Evolutionary conservation across 2,888 invertebrate genomes (phyloP), one percentile per base, ranked within the genome.

Genomic region (Coleophora flavipennella): DNA sequence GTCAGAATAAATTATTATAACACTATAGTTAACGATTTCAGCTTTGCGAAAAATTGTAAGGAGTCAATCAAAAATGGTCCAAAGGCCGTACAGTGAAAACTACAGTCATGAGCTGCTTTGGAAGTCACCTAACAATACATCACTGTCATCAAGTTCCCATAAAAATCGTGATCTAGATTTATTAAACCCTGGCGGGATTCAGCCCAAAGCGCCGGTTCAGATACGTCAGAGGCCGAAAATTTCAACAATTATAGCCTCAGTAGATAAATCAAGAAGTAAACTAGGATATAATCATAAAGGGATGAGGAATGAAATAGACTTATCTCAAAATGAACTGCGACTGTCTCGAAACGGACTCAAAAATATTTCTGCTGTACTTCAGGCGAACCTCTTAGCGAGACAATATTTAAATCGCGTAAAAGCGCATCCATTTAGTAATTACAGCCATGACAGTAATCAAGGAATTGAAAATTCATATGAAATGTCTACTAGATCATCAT

Each of bases 1-100:
- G n/a, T n/a, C n/a, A n/a, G n/a, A n/a, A n/a, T n/a, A n/a, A n/a
- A n/a, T n/a, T n/a, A n/a, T n/a, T n/a, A n/a, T n/a, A n/a, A n/a
- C n/a, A n/a, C n/a, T 20, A 3, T 20, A 4, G 20, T 4, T 20
- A 6, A 20, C 6, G 3, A 20, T 20, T 20, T 31, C 61, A 81
- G 81, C 80, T 9, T 57, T 81, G 29, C 67, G 81, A 9, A 83
- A 80, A 55, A 80, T 83, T 36, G 77, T 83, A 7, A 63, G 81
- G 10, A 68, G 71, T 42, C 75, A 79, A 44, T 71, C 75, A 2
- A 81, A 80, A 65, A 83, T 83, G 81, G 68, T 80, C 10, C 78
- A 70, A 44, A 65, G 63, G 34, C 77, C 80, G 2, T 79, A 77
- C 42, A 77, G 73, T 49, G 73, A 71, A 2, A 49, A 42, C 9